Base-by-base conservation (phyloP, 2,113 vertebrate species). In the Pelvicachromis taeniatus region DNA sequence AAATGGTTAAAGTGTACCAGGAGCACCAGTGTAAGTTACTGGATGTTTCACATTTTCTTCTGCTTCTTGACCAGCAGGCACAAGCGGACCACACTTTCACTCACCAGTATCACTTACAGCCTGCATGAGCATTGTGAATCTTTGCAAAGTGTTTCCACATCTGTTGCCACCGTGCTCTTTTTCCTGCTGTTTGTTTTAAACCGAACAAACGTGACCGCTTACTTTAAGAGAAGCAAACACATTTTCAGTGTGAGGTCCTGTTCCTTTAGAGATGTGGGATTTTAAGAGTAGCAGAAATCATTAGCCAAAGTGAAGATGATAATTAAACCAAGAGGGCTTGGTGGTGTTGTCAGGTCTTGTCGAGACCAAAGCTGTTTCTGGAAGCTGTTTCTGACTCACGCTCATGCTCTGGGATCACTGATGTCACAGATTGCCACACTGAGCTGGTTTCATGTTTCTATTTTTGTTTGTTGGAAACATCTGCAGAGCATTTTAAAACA, bases 381-480 rank as follows among this genome's bases (percentile, higher is more conserved):
- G 83, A 86, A 88, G 33, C 50, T n/a, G n/a, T n/a, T 81, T 77
- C 31, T 79, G 70, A 86, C 31, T 82, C 59, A 78, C 17, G 56
- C n/a, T 86, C 31, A 31, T 29, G 4, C 9, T 68, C 6, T 78
- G 53, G 65, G 54, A 75, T 78, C 31, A 29, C 11, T 84, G 38
- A 5, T 31, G 19, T 3, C 55, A 53, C 58, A 3, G 31, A 78
- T n/a, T 53, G 45, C 11, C 58, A 45, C 33, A 50, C 8, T 7
- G 2, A 4, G 54, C 31, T 56, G 42, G 68, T 73, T 0, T 73
- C 42, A 50, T 33, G 45, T 63, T 85, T 83, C 52, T 82, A n/a
- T 77, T 59, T 45, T 2, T 83, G 21, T 65, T 82, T 45, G 10
- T 50, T 19, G 53, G 31, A 10, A 35, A 5, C 14, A 1, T 77